Base-by-base conservation (phyloP, 2,888 invertebrate species). In the Dendrolimus pini region DNA sequence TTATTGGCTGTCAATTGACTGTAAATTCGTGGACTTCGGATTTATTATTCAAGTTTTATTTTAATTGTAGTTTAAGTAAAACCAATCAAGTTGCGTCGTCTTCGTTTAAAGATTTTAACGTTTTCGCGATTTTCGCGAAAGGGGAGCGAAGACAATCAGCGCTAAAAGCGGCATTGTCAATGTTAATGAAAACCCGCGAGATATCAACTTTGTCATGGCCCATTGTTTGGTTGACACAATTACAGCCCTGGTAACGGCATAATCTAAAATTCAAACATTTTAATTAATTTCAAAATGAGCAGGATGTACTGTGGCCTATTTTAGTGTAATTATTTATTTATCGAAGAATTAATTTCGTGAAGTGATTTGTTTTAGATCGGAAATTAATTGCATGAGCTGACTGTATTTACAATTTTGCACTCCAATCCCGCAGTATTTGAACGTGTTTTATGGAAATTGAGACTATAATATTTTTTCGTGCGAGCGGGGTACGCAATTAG, bases 171-270 rank as follows among this genome's bases (percentile, higher is more conserved):
- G 53, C 53, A 60, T 60, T 60, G 60, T 60, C 60, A 58, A 41
- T 58, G 60, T 60, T 60, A 60, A 60, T 60, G 60, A 60, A 60
- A 60, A 54, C 42, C 56, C 60, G 56, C 56, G 56, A 57, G 56
- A 58, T 58, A 59, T 57, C 56, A 60, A 60, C 60, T 60, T 60
- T 57, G 57, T 59, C 57, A 56, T 58, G 56, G 55, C 41, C n/a
- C 53, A 57, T 59, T 59, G 59, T 59, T 57, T 53, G 57, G 47
- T 12, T 47, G 47, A 10, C 47, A 47, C 2, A 47, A 47, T 47
- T 47, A 47, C 9, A 47, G 12, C 9, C 47, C 12, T 9, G 47
- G 47, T 12, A 47, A 47, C 47, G 47, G 12, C 47, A 47, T 10
- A 47, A 47, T 47, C 47, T 47, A 7, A 47, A 47, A 30, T 30